phyloP scores from a whole-genome alignment of 1,140 invertebrate species.

The Bathynomus jamesi region DNA sequence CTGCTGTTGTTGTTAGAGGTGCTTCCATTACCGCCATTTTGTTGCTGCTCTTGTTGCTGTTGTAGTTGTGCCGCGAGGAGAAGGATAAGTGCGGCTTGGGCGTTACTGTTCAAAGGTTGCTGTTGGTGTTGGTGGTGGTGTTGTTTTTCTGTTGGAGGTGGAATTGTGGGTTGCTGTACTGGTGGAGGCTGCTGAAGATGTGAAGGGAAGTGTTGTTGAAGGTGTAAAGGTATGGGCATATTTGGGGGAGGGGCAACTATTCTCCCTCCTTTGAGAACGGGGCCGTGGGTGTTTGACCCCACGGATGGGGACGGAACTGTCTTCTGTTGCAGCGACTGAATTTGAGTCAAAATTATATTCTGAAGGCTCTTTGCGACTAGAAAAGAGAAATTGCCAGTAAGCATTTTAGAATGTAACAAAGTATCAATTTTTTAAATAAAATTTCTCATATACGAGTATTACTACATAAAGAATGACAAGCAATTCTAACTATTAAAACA shows the following conservation, averaged over 20 bases:
- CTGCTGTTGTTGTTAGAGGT: not conserved
- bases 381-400: too few species aligned
- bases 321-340: not conserved
- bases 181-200: constrained; percentile 26
- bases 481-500: not conserved
- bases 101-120: constrained; percentile 37
- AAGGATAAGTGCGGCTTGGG: constrained; percentile 42
- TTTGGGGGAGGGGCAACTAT: not conserved
- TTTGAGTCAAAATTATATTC: not conserved
- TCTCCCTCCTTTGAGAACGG: not conserved
- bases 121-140: not conserved
- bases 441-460: too few species aligned
- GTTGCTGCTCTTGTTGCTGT: constrained; percentile 28
- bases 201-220: not conserved
- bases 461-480: not conserved
- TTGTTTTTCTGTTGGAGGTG: not conserved
- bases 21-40: too few species aligned
- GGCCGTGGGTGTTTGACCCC: not conserved
- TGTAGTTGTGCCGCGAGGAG: constrained; percentile 42
- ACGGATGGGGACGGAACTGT: not conserved
- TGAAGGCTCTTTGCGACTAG: not conserved
- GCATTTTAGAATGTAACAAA: too few species aligned
- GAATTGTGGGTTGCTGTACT: constrained; percentile 9
- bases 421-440: too few species aligned
- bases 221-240: not conserved